Base-by-base conservation (phyloP, 2,797 vertebrate genomes). In the Synaphobranchus kaupii region DNA sequence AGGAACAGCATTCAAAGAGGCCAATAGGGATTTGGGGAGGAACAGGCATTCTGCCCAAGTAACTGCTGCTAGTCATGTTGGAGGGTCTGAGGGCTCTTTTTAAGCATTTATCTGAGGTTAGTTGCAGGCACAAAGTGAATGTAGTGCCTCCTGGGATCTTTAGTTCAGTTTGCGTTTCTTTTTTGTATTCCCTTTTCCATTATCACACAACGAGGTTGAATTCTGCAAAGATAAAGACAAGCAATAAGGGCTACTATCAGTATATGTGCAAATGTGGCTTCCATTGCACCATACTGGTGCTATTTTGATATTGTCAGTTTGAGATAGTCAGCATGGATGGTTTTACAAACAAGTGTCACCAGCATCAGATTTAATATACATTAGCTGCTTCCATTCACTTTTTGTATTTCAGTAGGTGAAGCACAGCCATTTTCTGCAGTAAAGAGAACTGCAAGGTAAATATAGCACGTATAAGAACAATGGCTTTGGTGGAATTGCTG, bases 21-120 rank as follows among this genome's bases (percentile, higher is more conserved):
- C 73, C 34, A 78, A 78, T 0, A 22, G 73, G 73, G 34, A 78
- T 78, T 78, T 78, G 34, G 73, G 73, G 39, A 39, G 34, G 17
- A 47, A 78, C 73, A 47, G 39, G 28, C 39, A 78, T 95, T 0
- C 91, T 98, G 84, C 96, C 97, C 90, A 99, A 97, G 96, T 99
- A 98, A 92, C 89, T 99, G 88, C 98, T 99, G 93, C 94, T 98
- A 88, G 96, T 96, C 0, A 96, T 98, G 34, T 91, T 99, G 89
- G 95, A 97, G 92, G 98, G 98, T 0, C 95, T 99, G 86, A 98
- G 98, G 1, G 93, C 96, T 0, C 96, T 99, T 60, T 98, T 58
- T 98, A 81, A 47, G 17, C 22, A 10, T 25, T 48, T 50, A 50
- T 9, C 1, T 50, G 47, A 48, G 44, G 78, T 81, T 81, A 48